Base-by-base conservation (phyloP, 2,888 invertebrate genomes). In the Leucozona laternaria region DNA sequence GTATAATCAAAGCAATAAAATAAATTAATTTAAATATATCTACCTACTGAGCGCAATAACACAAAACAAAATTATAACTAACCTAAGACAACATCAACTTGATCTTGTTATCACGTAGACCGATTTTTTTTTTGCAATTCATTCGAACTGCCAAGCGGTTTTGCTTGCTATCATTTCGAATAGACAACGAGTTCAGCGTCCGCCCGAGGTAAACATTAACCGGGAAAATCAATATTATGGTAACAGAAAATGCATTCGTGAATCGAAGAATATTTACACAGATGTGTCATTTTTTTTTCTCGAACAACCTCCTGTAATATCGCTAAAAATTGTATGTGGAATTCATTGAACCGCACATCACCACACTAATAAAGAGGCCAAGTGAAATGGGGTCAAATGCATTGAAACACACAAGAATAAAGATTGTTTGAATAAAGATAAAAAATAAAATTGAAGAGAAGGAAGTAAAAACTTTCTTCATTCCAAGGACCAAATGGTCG, bases 51-150 rank as follows among this genome's bases (percentile, higher is more conserved):
- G 2, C 4, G 2, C 20, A 34, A 17, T 17, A 45, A 5, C 1
- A 13, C 31, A 64, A 17, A 31, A 20, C 50, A 72, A 64, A 17
- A 22, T n/a, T 34, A 72, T 13, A 78, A 68, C 79, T 68, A 62
- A 83, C 83, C 83, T 79, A 34, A 45, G 73, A 73, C 83, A 83
- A 79, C 53, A 62, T 11, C 31, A 79, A 28, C 60, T 43, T 28
- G 37, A 66, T 60, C 55, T 79, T 57, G 43, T 68, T 79, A 58
- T 83, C 79, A 55, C 71, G 20, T 11, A 20, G 20, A 73, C 73
- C 25, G 31, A 11, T 1, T 11, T 34, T 34, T 15, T 40, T 43
- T 72, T 45, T 37, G 55, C 78, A 82, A 78, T 72, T 78, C 53
- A 31, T 15, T 66, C 66, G 78, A 82, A 78, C 82, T 43, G 75